These are phyloP conservation scores for Athalia rosae DNA, from an alignment of 2,888 invertebrate species.

Conservation along the genomic window DNA sequence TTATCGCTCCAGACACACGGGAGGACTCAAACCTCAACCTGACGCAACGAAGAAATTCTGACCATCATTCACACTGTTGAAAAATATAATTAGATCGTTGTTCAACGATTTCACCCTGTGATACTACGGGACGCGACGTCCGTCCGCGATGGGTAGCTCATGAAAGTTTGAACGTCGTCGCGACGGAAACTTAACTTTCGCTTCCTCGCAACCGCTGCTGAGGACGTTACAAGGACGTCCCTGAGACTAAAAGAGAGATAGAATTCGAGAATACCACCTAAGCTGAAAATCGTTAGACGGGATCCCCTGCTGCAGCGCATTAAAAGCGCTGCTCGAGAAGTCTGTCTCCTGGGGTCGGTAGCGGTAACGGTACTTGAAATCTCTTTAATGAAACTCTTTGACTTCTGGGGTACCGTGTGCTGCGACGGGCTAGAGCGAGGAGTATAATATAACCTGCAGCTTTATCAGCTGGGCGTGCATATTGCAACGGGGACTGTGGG, in stretches of 20 bases:
- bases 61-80: too few species aligned
- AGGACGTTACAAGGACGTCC: not conserved
- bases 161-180: not conserved
- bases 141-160: not conserved
- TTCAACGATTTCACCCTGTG: not conserved
- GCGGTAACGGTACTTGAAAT: not conserved
- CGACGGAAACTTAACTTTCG: constrained; percentile 13
- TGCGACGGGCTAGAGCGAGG: not conserved
- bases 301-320: not conserved
- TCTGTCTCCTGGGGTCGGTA: constrained; percentile 9
- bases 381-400: constrained; percentile 22
- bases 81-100: not conserved
- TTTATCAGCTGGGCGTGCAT: too few species aligned
- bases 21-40: too few species aligned
- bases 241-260: constrained; percentile 3
- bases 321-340: not conserved
- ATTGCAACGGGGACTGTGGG: too few species aligned
- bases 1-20: not conserved
- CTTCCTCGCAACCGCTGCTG: constrained; percentile 5
- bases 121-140: not conserved
- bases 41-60: too few species aligned
- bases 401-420: not conserved
- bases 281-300: constrained; percentile 30
- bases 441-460: not conserved
- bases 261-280: not conserved